Conservation (phyloP, 2,888 invertebrate species). For the Tetrapedia diversipes region DNA sequence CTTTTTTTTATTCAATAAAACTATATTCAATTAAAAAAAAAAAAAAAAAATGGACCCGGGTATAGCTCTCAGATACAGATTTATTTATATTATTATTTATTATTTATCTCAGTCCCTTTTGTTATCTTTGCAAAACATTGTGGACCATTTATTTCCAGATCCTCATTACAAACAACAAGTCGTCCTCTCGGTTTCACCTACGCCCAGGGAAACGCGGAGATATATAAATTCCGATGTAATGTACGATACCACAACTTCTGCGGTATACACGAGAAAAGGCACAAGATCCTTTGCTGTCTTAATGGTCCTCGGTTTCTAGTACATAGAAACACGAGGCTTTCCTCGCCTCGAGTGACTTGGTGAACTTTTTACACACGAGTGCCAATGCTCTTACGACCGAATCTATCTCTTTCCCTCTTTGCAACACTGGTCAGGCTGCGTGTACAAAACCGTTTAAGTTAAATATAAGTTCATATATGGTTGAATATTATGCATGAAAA, state of each 20-base stretch:
- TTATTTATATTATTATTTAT: too few species aligned
- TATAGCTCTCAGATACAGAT: too few species aligned
- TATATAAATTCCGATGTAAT: slow-evolving; percentile 66
- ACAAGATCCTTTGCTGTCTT: slow-evolving; percentile 41
- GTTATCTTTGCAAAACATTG: not conserved
- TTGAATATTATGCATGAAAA: too few species aligned
- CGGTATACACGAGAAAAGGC: slow-evolving; percentile 44
- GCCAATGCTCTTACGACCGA: slow-evolving; percentile 29
- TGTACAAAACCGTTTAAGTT: not conserved
- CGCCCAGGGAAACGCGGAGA: slow-evolving; percentile 44
- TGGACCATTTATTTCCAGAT: not conserved
- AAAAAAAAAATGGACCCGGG: too few species aligned
- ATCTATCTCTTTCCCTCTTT: slow-evolving; percentile 32
- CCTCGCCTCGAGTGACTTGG: slow-evolving; percentile 64
- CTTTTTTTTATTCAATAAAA: too few species aligned
- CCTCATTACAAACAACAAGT: not conserved
- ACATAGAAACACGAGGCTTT: slow-evolving; percentile 60
- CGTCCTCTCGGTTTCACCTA: slow-evolving; percentile 32
- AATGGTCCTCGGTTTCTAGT: slow-evolving; percentile 51
- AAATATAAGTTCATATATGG: too few species aligned
- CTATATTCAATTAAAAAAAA: too few species aligned
- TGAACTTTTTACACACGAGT: slow-evolving; percentile 49
- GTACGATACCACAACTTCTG: slow-evolving; percentile 63
- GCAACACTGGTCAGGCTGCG: not conserved
- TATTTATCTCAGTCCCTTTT: not conserved